Base-by-base conservation (phyloP, 1,140 invertebrate genomes). In the Macrocentrus cingulum region DNA sequence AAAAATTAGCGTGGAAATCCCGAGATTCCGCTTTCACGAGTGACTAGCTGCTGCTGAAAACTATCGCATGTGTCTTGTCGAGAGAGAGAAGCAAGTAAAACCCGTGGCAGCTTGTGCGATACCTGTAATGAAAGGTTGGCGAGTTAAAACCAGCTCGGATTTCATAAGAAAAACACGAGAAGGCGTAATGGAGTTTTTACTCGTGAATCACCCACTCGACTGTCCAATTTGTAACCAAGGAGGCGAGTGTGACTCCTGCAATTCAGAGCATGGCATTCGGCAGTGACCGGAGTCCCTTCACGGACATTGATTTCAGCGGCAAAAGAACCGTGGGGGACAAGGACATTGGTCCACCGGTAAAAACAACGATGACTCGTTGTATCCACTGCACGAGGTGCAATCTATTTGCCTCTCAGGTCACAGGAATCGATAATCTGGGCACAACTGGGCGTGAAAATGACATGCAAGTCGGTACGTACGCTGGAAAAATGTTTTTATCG, bases 191-290 rank as follows among this genome's bases (percentile, higher is more conserved):
- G 97, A 99, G 80, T 99, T 99, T 75, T 81, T 99, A 23, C 81
- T 99, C 8, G 92, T 99, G 20, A 99, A 99, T 76, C 97, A 99
- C 83, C 97, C 97, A 0, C 78, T 99, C 15, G 97, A 99, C 81
- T 99, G 98, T 80, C 98, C 98, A 6, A 99, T 99, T 80, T 99
- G 98, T 84, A 98, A 99, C 81, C 98, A 98, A 79, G 97, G 97
- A 55, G 97, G 97, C n/a, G 97, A 99, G 83, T 99, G 97, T 80
- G 97, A 99, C 81, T 82, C 99, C n/a, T 91, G 97, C 83, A 96
- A 98, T n/a, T 83, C 96, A 99, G 78, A 95, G 94, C 19, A 99
- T 99, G 96, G 91, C 92, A n/a, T 99, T 99, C 82, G 98, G 98
- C 4, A 94, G 88, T 64, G 97, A 99, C 79, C 85, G 93, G 60